phyloP scores from a whole-genome alignment of 2,888 invertebrate genomes.

The Ariolimax columbianus region DNA sequence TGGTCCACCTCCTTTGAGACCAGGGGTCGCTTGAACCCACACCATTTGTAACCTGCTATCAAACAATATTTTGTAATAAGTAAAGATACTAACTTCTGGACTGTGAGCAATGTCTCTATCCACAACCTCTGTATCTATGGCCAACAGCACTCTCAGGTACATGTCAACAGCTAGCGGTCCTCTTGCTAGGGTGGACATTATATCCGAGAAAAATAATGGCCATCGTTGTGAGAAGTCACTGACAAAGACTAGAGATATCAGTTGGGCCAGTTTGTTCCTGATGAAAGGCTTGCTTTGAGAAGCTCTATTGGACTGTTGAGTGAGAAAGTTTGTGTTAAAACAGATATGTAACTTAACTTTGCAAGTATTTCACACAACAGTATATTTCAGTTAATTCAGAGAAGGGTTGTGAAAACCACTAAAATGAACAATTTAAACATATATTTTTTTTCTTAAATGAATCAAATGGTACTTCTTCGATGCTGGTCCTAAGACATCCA shows the following conservation, averaged over 20 bases:
- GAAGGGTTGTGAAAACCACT: too few species aligned
- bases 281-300: slow-evolving; percentile 78
- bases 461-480: too few species aligned
- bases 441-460: too few species aligned
- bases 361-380: neutral
- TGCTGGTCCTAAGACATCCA: too few species aligned
- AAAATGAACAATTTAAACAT: too few species aligned
- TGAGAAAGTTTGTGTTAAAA: neutral
- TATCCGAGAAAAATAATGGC: slow-evolving; percentile 81
- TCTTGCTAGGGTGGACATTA: slow-evolving; percentile 76
- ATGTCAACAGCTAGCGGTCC: slow-evolving; percentile 80
- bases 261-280: slow-evolving; percentile 82
- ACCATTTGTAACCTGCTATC: neutral
- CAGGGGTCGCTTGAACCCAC: too few species aligned
- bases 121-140: slow-evolving; percentile 82
- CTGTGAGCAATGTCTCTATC: slow-evolving; percentile 80
- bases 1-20: too few species aligned
- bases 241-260: slow-evolving; percentile 81
- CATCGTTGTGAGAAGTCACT: slow-evolving; percentile 81
- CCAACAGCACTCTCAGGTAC: slow-evolving; percentile 81
- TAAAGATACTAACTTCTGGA: slow-evolving; percentile 70
- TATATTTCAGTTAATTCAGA: neutral
- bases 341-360: neutral
- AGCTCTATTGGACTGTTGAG: slow-evolving; percentile 60
- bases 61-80: neutral